These are phyloP conservation scores for Bubo scandiacus DNA, from an alignment of 2,113 vertebrate species.

Conservation along the genomic window DNA sequence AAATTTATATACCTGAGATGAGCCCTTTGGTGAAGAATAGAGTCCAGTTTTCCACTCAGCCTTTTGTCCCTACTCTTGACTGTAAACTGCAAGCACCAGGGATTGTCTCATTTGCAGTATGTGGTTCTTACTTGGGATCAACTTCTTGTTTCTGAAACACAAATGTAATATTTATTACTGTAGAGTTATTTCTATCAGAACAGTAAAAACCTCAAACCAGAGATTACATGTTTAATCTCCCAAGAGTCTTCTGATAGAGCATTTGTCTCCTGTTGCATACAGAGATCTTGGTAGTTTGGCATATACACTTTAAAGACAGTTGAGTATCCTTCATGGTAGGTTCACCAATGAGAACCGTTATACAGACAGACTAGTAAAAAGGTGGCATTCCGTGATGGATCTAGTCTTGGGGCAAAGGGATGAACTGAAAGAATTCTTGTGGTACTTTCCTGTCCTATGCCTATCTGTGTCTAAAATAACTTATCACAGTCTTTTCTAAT, in stretches of 20 bases:
- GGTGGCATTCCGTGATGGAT: neutral
- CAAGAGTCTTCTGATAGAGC: neutral
- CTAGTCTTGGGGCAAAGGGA: neutral
- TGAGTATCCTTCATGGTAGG: neutral
- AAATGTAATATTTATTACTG: neutral
- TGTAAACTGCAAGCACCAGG: neutral
- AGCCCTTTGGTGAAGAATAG: neutral
- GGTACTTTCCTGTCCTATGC: neutral
- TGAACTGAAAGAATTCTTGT: neutral
- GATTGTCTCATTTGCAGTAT: neutral
- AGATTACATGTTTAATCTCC: neutral
- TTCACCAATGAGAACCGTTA: neutral
- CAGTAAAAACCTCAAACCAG: neutral
- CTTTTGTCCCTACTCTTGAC: neutral
- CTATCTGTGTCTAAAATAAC: neutral
- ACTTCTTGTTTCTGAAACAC: neutral
- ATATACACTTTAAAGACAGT: neutral
- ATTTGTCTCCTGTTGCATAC: neutral
- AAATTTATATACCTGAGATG: neutral
- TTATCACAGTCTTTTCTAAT: neutral
- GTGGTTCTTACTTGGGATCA: neutral
- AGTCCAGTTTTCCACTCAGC: neutral
- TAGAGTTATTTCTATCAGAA: neutral
- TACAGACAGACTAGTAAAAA: neutral
- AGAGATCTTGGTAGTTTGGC: neutral